phyloP scores from a whole-genome alignment of 2,113 vertebrate genomes.

The Eptatretus burgeri region DNA sequence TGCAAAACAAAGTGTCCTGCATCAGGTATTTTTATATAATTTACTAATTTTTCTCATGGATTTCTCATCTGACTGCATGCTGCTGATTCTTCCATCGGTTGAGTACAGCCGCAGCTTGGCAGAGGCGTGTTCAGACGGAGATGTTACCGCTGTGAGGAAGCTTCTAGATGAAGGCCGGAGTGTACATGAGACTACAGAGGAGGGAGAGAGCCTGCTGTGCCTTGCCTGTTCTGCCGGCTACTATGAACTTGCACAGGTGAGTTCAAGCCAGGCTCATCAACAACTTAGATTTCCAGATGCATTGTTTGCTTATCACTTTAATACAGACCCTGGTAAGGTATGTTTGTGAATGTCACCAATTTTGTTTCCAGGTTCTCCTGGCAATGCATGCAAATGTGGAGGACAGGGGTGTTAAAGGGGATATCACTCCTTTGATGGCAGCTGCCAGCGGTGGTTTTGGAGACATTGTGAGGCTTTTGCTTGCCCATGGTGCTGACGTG shows the following conservation, averaged over 20 bases:
- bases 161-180: constrained; percentile 82
- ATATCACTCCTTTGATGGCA: constrained; percentile 95
- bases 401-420: constrained; percentile 84
- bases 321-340: background rate
- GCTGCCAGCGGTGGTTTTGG: constrained; percentile 89
- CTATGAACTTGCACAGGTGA: constrained; percentile 93
- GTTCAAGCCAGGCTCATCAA: constrained; percentile 10
- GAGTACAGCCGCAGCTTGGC: constrained; percentile 88
- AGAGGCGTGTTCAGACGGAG: constrained; percentile 90
- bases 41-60: background rate
- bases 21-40: background rate
- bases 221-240: constrained; percentile 89
- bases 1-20: background rate
- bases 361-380: constrained; percentile 38
- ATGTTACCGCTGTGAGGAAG: constrained; percentile 88
- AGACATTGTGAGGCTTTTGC: constrained; percentile 81
- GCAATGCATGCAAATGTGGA: constrained; percentile 96
- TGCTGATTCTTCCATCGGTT: constrained; percentile 10
- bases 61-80: background rate
- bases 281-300: too few relatives aligned
- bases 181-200: constrained; percentile 89
- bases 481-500: constrained; percentile 79
- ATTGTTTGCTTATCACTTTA: too few relatives aligned
- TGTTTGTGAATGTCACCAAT: constrained; percentile 10
- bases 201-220: constrained; percentile 85